These are phyloP conservation scores for Gymnopithys bicolor DNA, from an alignment of 2,797 vertebrate species.

Conservation along the genomic window DNA sequence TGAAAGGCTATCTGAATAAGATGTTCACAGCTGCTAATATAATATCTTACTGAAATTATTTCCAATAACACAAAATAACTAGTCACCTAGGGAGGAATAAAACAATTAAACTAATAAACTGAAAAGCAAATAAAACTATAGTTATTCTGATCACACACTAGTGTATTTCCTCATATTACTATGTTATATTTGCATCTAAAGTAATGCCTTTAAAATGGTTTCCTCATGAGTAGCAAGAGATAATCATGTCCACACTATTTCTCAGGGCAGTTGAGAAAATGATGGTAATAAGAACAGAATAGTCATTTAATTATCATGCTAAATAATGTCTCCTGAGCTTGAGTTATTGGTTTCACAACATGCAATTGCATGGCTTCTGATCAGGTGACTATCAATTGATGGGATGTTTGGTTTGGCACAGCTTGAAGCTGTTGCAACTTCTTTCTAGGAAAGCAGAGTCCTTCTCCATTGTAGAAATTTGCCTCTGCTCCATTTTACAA, in stretches of 20 bases:
- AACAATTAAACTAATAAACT: conserved; percentile 50
- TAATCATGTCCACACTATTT: not conserved
- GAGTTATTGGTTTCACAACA: not conserved
- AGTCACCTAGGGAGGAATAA: conserved; percentile 34
- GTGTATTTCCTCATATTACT: conserved; percentile 14
- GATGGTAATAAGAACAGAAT: not conserved
- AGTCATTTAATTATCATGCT: not conserved
- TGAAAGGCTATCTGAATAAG: not conserved
- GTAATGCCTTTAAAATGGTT: not conserved
- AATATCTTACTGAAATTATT: conserved; percentile 29
- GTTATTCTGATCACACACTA: conserved; percentile 20
- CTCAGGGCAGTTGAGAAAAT: not conserved
- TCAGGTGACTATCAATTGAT: not conserved
- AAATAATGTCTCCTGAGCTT: not conserved
- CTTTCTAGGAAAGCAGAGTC: not conserved
- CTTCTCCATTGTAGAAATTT: not conserved
- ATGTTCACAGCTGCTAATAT: conserved; percentile 18
- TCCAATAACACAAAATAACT: conserved; percentile 34
- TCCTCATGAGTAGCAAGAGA: not conserved
- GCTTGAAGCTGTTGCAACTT: not conserved
- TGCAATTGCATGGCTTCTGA: not conserved
- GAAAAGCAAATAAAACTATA: conserved; percentile 52
- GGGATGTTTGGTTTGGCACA: not conserved
- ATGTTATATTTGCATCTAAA: not conserved
- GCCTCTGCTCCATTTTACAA: not conserved